These are phyloP conservation scores for Cheilosia vernalis DNA, from an alignment of 2,888 invertebrate genomes.

Conservation along the genomic window DNA sequence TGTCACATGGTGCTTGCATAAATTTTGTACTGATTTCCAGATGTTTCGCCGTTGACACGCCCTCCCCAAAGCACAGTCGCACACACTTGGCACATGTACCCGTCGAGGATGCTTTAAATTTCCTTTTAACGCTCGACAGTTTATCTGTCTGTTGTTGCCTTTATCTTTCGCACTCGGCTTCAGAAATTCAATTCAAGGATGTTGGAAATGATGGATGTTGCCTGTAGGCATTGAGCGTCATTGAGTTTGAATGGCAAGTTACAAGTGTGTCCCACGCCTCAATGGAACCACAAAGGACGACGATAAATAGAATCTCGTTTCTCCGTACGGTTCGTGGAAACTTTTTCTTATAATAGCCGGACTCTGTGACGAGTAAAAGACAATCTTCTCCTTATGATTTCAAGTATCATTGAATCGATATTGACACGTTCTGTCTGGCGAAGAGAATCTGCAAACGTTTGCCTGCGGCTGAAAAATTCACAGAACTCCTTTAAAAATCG, in stretches of 20 bases:
- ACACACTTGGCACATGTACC: not conserved
- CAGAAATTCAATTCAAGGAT: slow-evolving; percentile 23
- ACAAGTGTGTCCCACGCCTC: slow-evolving; percentile 13
- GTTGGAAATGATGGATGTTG: slow-evolving; percentile 37
- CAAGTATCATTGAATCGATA: slow-evolving; percentile 27
- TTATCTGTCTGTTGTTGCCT: slow-evolving; percentile 9
- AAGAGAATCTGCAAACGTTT: not conserved
- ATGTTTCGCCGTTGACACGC: slow-evolving; percentile 17
- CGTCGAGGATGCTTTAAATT: slow-evolving; percentile 22
- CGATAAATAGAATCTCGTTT: slow-evolving; percentile 30
- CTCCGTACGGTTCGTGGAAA: not conserved
- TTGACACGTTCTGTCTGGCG: slow-evolving; percentile 5
- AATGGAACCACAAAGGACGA: slow-evolving; percentile 8
- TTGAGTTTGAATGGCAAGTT: slow-evolving; percentile 46
- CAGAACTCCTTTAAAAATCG: not conserved
- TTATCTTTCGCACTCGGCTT: slow-evolving; percentile 25
- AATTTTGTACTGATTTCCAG: slow-evolving; percentile 34
- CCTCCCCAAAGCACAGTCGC: not conserved
- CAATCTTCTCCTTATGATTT: slow-evolving; percentile 11
- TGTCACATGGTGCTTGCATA: slow-evolving; percentile 13
- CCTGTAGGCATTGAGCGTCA: slow-evolving; percentile 47
- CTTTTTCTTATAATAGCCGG: not conserved
- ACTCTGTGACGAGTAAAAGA: slow-evolving; percentile 16
- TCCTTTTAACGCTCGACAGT: slow-evolving; percentile 12
- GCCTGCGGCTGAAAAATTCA: not conserved